Percentiles rank a stretch among this genome's conserved stretches.
These are phyloP conservation scores for Malaclemys terrapin DNA, from an alignment of 2,113 vertebrate species.

Conservation along the genomic window DNA sequence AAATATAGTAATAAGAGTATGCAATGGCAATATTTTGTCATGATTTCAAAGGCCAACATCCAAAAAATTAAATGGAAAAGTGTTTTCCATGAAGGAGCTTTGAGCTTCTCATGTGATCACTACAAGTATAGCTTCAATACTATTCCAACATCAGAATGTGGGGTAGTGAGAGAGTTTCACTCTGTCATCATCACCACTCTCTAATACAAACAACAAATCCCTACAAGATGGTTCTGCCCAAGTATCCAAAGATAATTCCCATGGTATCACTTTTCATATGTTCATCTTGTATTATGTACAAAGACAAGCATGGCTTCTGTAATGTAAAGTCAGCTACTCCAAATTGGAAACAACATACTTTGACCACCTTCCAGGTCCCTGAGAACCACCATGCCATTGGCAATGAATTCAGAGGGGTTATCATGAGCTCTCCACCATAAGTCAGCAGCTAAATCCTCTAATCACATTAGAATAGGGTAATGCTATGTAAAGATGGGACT, in stretches of 20 bases:
- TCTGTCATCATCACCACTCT: not conserved
- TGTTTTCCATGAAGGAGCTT: not conserved
- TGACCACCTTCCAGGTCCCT: not conserved
- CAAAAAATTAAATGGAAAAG: not conserved
- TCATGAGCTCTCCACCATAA: not conserved
- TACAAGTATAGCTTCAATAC: not conserved
- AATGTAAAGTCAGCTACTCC: not conserved
- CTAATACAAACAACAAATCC: not conserved
- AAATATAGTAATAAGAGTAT: not conserved
- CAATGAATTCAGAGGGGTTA: not conserved
- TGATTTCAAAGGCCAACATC: not conserved
- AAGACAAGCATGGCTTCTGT: not conserved
- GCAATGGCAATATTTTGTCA: not conserved
- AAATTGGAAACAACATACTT: fast-evolving
- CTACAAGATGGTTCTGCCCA: fast-evolving
- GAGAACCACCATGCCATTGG: fast-evolving
- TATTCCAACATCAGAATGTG: not conserved
- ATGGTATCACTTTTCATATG: fast-evolving
- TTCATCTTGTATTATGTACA: not conserved
- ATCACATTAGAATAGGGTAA: not conserved
- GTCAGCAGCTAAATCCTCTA: not conserved
- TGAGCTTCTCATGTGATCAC: not conserved
- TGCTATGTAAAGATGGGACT: not conserved
- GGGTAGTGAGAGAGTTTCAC: not conserved
- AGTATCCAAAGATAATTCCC: not conserved